Base-by-base conservation (phyloP, 2,113 vertebrate genomes). In the Passer montanus region DNA sequence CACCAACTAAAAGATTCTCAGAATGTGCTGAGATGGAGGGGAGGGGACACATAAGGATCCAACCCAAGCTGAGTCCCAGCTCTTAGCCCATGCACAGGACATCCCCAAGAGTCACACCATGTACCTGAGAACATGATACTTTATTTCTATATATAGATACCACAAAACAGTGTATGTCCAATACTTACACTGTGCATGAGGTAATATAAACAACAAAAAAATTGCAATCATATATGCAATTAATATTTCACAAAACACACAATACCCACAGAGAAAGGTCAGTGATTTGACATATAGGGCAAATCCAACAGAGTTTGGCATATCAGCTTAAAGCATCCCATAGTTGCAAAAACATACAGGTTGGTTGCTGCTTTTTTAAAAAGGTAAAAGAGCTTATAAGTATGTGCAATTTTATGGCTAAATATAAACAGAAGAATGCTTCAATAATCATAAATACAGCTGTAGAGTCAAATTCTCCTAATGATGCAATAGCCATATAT, bases 401-500 rank as follows among this genome's bases (percentile, higher is more conserved):
- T 87, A 67, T 26, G 44, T 84, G 30, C 2, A 84, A 86, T 84
- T 89, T 90, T 84, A 81, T 59, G 73, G 30, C 80, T 97, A 95
- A 93, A 89, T 93, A 94, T 93, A 94, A 94, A 68, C 8, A 78
- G 43, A 92, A 90, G 86, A 84, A 93, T 91, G 13, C 44, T 96
- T 95, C 86, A 94, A 56, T 56, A 84, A 78, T 84, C 33, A 90
- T 72, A 87, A 80, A 89, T 89, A 89, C 89, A 94, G 68, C 83
- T 96, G 91, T 56, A 70, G 72, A 89, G 39, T 35, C 75, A 97
- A 90, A 76, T 87, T 93, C 90, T 93, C 43, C 24, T 92, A 81
- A 74, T 78, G 93, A 95, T 90, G 64, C 24, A 64, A 70, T 33
- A 94, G 17, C 17, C 85, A 15, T 64, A 93, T 93, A 93, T 84